A percentile compares a stretch with the other conserved stretches of the same genome.
These are phyloP conservation scores for Etia nguti DNA, from an alignment of 2,113 vertebrate genomes.

Conservation along the genomic window DNA sequence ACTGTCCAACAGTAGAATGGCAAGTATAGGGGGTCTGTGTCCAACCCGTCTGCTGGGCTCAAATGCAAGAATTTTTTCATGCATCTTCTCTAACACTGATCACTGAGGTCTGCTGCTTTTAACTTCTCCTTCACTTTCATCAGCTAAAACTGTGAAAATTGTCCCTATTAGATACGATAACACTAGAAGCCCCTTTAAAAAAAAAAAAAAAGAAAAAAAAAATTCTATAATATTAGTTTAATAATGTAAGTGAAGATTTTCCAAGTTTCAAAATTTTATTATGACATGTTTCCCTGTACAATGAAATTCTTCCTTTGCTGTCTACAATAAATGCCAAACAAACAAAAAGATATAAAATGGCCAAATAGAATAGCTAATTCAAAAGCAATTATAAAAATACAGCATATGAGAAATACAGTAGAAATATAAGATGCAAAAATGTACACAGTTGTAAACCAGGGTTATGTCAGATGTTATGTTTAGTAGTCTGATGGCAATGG, in stretches of 20 bases:
- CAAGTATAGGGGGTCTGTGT: not conserved
- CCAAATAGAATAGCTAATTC: not conserved
- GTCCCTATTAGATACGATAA: not conserved
- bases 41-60: not conserved
- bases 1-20: not conserved
- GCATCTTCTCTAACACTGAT: not conserved
- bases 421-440: not conserved
- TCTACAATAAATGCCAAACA: not conserved
- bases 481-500: not conserved
- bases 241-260: not conserved
- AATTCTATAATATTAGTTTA: not conserved
- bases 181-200: not conserved
- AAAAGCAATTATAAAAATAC: not conserved
- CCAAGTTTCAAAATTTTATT: not conserved
- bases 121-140: not conserved
- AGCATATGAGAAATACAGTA: not conserved
- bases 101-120: not conserved
- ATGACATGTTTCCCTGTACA: not conserved
- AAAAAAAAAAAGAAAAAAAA: not conserved
- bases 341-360: not conserved
- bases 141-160: not conserved
- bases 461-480: rapidly evolving
- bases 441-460: not conserved
- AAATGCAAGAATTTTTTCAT: not conserved
- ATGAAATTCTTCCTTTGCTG: not conserved